Percentiles rank a stretch among this genome's conserved stretches.
Conservation (phyloP, 1,140 invertebrate species). For the Formica exsecta region DNA sequence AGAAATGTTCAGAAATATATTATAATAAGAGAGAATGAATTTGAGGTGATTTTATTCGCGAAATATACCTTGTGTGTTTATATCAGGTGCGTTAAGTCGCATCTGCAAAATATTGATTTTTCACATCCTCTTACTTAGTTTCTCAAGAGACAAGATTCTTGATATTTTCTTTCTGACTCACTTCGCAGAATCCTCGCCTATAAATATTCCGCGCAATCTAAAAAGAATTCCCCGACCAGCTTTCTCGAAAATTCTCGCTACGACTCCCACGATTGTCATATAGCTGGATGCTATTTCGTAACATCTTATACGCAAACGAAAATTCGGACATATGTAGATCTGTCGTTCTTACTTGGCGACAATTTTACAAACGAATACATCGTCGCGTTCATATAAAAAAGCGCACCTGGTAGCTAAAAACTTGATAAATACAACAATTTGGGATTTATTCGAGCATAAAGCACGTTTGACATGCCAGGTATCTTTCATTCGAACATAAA, state of each 20-base stretch:
- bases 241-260: slow-evolving; percentile 41
- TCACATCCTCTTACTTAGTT: background rate
- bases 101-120: slow-evolving; percentile 6
- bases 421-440: background rate
- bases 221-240: slow-evolving; percentile 28
- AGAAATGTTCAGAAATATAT: background rate
- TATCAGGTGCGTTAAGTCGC: background rate
- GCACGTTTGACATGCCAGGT: background rate
- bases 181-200: slow-evolving; percentile 26
- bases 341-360: background rate
- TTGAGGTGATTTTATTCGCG: background rate
- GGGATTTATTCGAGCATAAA: background rate
- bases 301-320: background rate
- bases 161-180: slow-evolving; percentile 35
- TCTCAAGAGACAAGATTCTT: background rate
- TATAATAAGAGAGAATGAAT: no score
- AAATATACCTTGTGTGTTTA: background rate
- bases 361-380: background rate
- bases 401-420: no score
- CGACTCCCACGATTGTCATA: slow-evolving; percentile 16
- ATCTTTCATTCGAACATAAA: background rate
- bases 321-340: background rate
- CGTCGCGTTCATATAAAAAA: background rate
- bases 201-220: slow-evolving; percentile 48
- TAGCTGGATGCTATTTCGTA: slow-evolving; percentile 19